Conservation (phyloP, 2,888 invertebrate species). For the Tortricodes alternella region DNA sequence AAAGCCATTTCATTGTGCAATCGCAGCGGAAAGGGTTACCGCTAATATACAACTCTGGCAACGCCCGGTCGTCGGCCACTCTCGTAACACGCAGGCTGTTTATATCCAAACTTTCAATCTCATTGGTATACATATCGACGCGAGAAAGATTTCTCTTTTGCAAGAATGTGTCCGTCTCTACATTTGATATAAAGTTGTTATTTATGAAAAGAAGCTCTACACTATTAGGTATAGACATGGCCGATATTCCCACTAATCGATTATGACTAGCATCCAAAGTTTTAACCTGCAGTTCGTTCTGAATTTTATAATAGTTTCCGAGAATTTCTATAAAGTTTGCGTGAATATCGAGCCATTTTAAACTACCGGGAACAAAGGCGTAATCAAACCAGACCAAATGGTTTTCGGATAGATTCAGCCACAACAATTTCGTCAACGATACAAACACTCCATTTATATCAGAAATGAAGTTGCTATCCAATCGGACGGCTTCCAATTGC, state of each 20-base stretch:
- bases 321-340: conserved; percentile 93
- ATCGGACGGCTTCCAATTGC: conserved; percentile 92
- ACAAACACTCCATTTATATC: conserved; percentile 96
- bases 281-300: conserved; percentile 89
- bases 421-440: conserved; percentile 90
- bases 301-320: conserved; percentile 93
- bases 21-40: conserved; percentile 97
- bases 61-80: conserved; percentile 85
- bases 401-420: conserved; percentile 95
- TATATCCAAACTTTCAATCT: conserved; percentile 90
- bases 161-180: conserved; percentile 92
- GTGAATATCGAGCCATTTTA: conserved; percentile 95
- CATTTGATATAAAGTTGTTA: conserved; percentile 91
- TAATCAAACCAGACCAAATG: conserved; percentile 96
- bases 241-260: conserved; percentile 89
- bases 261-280: conserved; percentile 95
- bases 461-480: conserved; percentile 93
- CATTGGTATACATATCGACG: conserved; percentile 95
- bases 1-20: conserved; percentile 97
- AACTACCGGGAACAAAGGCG: conserved; percentile 92
- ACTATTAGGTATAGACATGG: conserved; percentile 92
- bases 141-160: conserved; percentile 92
- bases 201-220: conserved; percentile 94
- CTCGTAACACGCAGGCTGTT: conserved; percentile 90
- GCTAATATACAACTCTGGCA: conserved; percentile 95